These are phyloP conservation scores for Amblyornis subalaris DNA, from an alignment of 2,113 vertebrate species.

Conservation along the genomic window DNA sequence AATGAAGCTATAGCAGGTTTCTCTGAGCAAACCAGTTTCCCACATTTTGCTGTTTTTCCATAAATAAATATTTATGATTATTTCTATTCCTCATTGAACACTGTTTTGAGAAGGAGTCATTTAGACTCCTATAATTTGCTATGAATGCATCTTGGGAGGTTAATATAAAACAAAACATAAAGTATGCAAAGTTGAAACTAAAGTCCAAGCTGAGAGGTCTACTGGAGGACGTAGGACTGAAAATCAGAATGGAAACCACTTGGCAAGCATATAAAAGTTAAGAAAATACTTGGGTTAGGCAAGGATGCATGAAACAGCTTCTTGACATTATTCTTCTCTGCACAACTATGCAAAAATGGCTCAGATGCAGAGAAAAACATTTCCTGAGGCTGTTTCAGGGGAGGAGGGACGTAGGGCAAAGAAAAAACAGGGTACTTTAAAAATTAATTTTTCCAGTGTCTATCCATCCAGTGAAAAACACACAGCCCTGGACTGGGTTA, in stretches of 20 bases:
- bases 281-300: neutral
- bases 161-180: neutral
- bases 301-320: neutral
- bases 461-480: rapidly evolving
- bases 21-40: neutral
- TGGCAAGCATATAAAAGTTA: neutral
- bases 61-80: neutral
- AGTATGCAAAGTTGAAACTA: neutral
- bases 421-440: neutral
- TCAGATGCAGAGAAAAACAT: neutral
- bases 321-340: neutral
- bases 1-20: neutral
- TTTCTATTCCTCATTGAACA: neutral
- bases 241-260: neutral
- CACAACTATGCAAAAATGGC: neutral
- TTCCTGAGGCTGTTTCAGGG: neutral
- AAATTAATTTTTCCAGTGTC: neutral
- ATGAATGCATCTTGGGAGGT: neutral
- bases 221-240: neutral
- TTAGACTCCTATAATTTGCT: neutral
- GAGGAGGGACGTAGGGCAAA: neutral
- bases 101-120: neutral
- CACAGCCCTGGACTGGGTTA: no score
- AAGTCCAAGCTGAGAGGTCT: neutral
- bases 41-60: neutral